Evolutionary conservation across 1,140 invertebrate species (phyloP), one percentile per base, ranked within the genome.

Genomic region (Glomeris maerens): DNA sequence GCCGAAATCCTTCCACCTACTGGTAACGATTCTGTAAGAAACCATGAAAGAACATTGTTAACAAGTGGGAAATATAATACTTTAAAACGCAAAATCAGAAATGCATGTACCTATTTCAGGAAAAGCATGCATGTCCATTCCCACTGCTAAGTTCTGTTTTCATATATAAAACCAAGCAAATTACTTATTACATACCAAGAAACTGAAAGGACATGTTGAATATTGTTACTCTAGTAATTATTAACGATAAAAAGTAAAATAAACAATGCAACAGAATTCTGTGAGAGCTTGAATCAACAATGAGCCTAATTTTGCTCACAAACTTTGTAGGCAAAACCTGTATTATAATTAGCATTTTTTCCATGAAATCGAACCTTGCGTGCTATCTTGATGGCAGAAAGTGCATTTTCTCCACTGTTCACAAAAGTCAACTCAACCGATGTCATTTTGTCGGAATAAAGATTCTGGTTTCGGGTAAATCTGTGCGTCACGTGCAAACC

Each of bases 1-100:
- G 56, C 89, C 91, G 64, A 91, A 97, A 71, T 97, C 91, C 23
- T 96, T 76, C 13, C 88, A 90, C 54, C 95, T 65, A 0, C 80
- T 78, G 1, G 75, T 75, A 25, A 75, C 74, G 17, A 83, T 65
- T 38, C 70, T 56, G 39, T 56, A 65, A 67, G 55, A 17, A 58
- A 59, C 21, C 4, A 10, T 21, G 23, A 56, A 28, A 21, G 27
- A 31, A 45, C 45, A 47, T 45, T 7, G 25, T 21, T 42, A 5
- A 42, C 40, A 42, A 42, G 25, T 21, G 25, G 10, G 17, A 10
- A 21, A 5, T 21, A 21, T 21, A 21, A 25, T 36, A 36, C 31
- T 10, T 36, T 36, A 36, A 42, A 42, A 7, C 4, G n/a, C 5
- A 17, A 42, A 42, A 21, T 42, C 40, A 39, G 3, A 21, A 22